phyloP scores from a whole-genome alignment of 2,113 vertebrate genomes.

The Carassius auratus region DNA sequence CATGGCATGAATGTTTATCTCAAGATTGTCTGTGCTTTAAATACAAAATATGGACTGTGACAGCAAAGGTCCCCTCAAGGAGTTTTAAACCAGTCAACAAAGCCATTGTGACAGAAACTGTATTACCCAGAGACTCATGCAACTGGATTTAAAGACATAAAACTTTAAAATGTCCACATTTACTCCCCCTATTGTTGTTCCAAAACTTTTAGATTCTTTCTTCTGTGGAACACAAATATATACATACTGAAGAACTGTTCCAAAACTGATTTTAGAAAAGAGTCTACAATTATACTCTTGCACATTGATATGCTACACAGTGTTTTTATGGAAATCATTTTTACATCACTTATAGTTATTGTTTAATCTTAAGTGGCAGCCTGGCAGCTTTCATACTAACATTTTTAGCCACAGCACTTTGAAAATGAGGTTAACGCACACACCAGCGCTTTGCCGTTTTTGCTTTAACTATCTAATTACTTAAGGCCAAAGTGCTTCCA shows the following conservation, averaged over 20 bases:
- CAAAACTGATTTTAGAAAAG: background rate
- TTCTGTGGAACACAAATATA: background rate
- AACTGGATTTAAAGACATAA: background rate
- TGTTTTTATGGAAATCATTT: background rate
- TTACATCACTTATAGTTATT: background rate
- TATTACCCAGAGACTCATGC: background rate
- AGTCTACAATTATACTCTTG: background rate
- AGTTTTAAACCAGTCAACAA: background rate
- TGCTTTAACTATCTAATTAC: slow-evolving; percentile 16
- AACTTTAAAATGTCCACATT: background rate
- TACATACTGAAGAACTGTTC: background rate
- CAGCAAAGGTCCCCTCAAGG: background rate
- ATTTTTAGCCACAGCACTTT: background rate
- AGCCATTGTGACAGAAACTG: background rate
- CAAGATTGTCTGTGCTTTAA: background rate
- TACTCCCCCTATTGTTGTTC: background rate
- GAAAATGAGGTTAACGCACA: background rate
- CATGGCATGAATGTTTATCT: background rate
- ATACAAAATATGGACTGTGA: background rate
- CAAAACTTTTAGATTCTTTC: background rate
- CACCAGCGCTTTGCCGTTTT: background rate
- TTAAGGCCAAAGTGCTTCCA: slow-evolving; percentile 6
- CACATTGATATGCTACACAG: background rate
- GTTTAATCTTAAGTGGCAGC: background rate
- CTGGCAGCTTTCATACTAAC: background rate